These are phyloP conservation scores for Turritopsis rubra DNA, from an alignment of 30 jellyfish, hydroid and myxozoan genomes.

Conservation along the genomic window DNA sequence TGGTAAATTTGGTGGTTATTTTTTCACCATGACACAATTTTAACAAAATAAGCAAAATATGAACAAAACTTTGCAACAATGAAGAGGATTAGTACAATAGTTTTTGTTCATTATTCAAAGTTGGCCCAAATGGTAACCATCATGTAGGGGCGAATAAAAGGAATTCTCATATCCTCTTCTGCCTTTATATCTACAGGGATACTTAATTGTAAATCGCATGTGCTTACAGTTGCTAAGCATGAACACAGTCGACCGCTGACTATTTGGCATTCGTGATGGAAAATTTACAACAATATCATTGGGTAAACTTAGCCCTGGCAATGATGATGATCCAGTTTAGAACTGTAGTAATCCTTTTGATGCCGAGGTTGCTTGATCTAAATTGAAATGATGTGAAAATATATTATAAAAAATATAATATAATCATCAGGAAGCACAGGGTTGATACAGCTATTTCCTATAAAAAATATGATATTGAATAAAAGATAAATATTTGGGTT, in stretches of 20 bases:
- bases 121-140: background rate
- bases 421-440: background rate
- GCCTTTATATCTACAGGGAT: background rate
- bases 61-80: background rate
- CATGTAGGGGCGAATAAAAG: background rate
- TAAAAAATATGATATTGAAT: background rate
- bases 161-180: constrained; percentile 4
- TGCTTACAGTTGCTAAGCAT: constrained; percentile 8
- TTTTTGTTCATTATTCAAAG: background rate
- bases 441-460: background rate
- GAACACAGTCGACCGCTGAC: background rate
- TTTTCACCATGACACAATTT: too few species aligned
- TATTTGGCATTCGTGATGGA: background rate
- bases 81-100: background rate
- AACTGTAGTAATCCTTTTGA: background rate
- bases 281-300: background rate
- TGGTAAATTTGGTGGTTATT: too few species aligned
- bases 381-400: background rate
- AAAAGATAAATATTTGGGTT: background rate
- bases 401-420: too few species aligned
- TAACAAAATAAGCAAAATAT: background rate
- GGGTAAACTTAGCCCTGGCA: background rate
- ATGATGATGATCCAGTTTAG: background rate
- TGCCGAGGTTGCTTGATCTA: background rate
- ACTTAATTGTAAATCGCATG: background rate